Percentiles rank a stretch among this genome's conserved stretches.
These are phyloP conservation scores for Hypocryptadius cinnamomeus DNA, from an alignment of 2,113 vertebrate species.

Conservation along the genomic window DNA sequence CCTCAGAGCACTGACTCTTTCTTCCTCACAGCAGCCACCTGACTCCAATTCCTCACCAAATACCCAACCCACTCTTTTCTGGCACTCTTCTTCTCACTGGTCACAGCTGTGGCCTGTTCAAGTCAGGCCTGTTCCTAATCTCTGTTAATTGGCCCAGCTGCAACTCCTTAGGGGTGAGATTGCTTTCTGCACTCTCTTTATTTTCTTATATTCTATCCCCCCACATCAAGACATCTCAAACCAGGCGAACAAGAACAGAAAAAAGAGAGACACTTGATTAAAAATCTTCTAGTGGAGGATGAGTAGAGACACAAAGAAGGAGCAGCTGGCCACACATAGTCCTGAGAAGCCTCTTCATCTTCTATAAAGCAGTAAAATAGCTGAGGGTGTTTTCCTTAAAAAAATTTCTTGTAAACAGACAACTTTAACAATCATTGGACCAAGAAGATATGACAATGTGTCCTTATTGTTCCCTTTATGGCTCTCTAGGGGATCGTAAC, in stretches of 20 bases:
- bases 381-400: fast-evolving
- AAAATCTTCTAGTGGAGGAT: not conserved
- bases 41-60: too few relatives aligned
- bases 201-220: too few relatives aligned
- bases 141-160: too few relatives aligned
- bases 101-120: too few relatives aligned
- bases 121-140: too few relatives aligned
- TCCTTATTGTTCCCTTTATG: not conserved
- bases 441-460: not conserved
- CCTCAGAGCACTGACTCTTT: too few relatives aligned
- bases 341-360: not conserved
- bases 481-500: not conserved
- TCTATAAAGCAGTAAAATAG: not conserved
- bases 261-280: not conserved
- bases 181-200: too few relatives aligned
- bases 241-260: not conserved
- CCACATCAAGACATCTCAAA: not conserved
- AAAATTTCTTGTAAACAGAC: not conserved
- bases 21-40: too few relatives aligned
- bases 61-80: too few relatives aligned
- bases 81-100: too few relatives aligned
- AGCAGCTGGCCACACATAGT: not conserved
- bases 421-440: not conserved
- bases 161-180: too few relatives aligned
- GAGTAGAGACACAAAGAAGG: not conserved